Conservation (phyloP, 2,797 vertebrate genomes). For the Pangasius larnaudii region DNA sequence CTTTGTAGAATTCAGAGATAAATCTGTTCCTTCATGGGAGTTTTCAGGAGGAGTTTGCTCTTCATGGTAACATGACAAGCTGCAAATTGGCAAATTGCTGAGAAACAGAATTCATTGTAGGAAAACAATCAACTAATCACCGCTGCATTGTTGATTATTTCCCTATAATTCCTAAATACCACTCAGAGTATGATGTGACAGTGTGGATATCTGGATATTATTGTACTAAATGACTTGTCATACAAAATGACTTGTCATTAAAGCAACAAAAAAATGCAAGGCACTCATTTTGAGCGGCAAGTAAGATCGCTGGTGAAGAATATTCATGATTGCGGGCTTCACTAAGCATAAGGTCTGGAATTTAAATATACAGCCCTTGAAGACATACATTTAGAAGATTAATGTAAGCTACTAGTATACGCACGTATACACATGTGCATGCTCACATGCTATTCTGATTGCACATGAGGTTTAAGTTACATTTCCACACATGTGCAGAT, state of each 20-base stretch:
- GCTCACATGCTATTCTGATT: conserved; percentile 58
- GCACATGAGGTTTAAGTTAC: conserved; percentile 51
- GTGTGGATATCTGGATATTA: not conserved
- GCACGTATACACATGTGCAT: conserved; percentile 41
- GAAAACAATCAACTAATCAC: not conserved
- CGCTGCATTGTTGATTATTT: not conserved
- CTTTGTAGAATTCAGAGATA: not conserved
- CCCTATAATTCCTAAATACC: not conserved
- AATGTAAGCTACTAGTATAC: conserved; percentile 28
- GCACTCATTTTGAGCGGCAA: not conserved
- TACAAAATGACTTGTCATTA: not conserved
- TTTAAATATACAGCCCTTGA: conserved; percentile 28
- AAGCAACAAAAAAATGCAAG: not conserved
- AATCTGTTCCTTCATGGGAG: not conserved
- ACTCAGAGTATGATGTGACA: not conserved
- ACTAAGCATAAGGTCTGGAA: conserved; percentile 37
- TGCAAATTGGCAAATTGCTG: not conserved
- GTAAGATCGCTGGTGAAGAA: too few species aligned
- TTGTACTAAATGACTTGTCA: not conserved
- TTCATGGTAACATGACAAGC: not conserved
- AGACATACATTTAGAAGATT: conserved; percentile 19
- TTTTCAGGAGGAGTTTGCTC: not conserved
- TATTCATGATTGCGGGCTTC: conserved; percentile 21
- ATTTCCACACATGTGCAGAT: conserved; percentile 46
- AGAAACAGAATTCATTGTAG: not conserved